Evolutionary conservation across 2,888 invertebrate genomes (phyloP).

Genomic region (Chrysotoxum bicinctum): DNA sequence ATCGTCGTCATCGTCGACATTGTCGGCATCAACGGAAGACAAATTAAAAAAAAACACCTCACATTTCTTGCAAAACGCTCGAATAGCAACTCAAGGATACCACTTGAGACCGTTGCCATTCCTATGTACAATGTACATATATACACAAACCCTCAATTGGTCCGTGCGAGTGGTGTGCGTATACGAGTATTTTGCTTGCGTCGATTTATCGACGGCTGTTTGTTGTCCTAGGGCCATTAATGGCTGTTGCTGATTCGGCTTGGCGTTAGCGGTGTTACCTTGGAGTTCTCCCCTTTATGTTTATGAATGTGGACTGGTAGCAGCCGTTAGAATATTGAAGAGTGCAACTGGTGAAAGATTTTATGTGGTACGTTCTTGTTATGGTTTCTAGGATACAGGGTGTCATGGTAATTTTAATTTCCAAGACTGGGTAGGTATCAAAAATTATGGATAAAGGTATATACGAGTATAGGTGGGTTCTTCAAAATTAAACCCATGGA

Average conservation of each 20-base stretch:
- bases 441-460: background rate
- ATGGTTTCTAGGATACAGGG: constrained; percentile 35
- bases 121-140: background rate
- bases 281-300: constrained; percentile 1
- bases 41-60: constrained; percentile 68
- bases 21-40: constrained; percentile 11
- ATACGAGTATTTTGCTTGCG: constrained; percentile 28
- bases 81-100: constrained; percentile 60
- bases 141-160: constrained; percentile 12
- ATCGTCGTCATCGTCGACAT: background rate
- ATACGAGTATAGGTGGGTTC: too few species aligned
- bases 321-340: background rate
- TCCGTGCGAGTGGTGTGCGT: background rate
- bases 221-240: constrained; percentile 26
- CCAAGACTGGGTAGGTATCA: background rate
- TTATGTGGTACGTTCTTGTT: background rate
- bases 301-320: background rate
- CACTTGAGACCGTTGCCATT: constrained; percentile 62
- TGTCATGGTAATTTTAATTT: constrained; percentile 13
- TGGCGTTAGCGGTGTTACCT: constrained; percentile 3
- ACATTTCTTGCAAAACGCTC: constrained; percentile 60
- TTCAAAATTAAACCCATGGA: too few species aligned
- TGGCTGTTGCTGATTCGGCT: constrained; percentile 5
- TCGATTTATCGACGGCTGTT: constrained; percentile 49
- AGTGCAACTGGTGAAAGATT: constrained; percentile 59